These are phyloP conservation scores for Coenobita brevimanus DNA, from an alignment of 1,140 invertebrate species.

Conservation along the genomic window DNA sequence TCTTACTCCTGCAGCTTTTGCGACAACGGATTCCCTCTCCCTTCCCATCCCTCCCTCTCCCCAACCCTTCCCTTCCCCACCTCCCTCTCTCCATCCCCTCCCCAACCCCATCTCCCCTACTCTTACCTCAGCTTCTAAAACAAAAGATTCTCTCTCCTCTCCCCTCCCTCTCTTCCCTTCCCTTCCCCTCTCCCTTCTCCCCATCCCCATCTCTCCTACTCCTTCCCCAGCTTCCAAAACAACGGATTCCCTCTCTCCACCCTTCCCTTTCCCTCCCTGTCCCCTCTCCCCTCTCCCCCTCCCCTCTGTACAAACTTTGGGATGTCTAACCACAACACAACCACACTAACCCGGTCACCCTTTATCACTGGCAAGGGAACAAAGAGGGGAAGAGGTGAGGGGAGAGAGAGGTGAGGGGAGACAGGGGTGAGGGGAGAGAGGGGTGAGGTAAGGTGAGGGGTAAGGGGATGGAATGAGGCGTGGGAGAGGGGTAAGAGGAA, in stretches of 20 bases:
- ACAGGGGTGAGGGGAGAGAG: no score
- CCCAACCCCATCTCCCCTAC: background rate
- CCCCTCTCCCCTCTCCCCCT: background rate
- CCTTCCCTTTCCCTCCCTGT: background rate
- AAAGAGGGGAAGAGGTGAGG: no score
- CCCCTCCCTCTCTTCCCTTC: constrained; percentile 6
- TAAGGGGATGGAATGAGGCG: no score
- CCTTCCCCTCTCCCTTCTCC: background rate
- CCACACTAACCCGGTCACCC: no score
- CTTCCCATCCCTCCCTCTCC: background rate
- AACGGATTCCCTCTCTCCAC: background rate
- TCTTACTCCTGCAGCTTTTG: no score
- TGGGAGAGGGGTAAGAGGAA: no score
- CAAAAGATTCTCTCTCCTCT: constrained; percentile 14
- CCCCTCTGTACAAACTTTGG: no score
- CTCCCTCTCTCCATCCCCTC: background rate
- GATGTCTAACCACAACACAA: no score
- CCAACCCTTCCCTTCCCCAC: background rate
- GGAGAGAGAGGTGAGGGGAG: no score
- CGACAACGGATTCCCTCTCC: background rate
- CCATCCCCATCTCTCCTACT: background rate
- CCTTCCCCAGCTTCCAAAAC: no score
- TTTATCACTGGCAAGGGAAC: no score
- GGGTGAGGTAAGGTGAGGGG: no score
- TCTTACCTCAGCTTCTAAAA: background rate